Percentiles rank a stretch among this genome's conserved stretches.
Conservation (phyloP, 1,140 invertebrate species). For the Aphidius gifuensis region DNA sequence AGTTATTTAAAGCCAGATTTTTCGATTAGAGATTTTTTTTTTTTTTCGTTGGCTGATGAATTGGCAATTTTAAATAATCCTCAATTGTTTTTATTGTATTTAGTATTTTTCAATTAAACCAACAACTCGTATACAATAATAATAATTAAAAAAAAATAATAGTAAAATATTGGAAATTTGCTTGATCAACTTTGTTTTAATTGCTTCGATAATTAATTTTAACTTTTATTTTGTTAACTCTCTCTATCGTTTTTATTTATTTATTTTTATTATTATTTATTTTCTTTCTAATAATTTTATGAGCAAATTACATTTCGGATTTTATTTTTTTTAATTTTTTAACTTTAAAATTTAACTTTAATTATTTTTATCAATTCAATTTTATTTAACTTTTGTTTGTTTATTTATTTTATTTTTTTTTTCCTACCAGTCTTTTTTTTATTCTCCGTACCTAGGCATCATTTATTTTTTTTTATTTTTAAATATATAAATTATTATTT, state of each 20-base stretch:
- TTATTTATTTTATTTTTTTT: slow-evolving; percentile 29
- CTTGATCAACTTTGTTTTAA: too few species aligned
- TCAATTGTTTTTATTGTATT: too few species aligned
- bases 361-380: slow-evolving; percentile 23
- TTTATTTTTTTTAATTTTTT: slow-evolving; percentile 24
- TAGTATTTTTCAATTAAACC: too few species aligned
- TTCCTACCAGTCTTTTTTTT: slow-evolving; percentile 47
- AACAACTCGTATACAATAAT: too few species aligned
- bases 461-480: slow-evolving; percentile 18
- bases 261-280: neutral
- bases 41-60: too few species aligned
- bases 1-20: too few species aligned
- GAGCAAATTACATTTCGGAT: slow-evolving; percentile 10
- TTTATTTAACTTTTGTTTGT: slow-evolving; percentile 33
- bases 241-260: neutral
- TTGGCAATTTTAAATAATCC: too few species aligned
- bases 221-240: neutral
- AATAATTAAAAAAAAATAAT: too few species aligned
- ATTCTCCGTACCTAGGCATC: slow-evolving; percentile 41
- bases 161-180: too few species aligned
- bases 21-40: too few species aligned
- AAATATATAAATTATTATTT: slow-evolving; percentile 10
- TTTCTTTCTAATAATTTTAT: slow-evolving; percentile 3
- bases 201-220: neutral
- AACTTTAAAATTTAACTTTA: slow-evolving; percentile 24